Percentiles rank a stretch among this genome's conserved stretches.
Conservation (phyloP, 2,888 invertebrate genomes). For the Odontocerum albicorne region DNA sequence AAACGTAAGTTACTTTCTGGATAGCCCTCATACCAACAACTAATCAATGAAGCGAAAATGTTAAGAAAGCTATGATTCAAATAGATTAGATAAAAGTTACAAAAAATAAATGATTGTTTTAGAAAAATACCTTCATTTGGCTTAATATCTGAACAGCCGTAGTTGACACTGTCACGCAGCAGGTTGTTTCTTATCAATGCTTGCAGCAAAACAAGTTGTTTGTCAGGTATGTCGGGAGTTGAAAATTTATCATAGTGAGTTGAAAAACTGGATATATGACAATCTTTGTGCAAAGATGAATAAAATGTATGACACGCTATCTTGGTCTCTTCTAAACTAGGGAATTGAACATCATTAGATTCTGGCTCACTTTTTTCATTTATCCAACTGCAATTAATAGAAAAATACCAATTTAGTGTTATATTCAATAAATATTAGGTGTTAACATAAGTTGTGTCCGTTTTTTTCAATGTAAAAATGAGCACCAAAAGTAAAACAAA, state of each 20-base stretch:
- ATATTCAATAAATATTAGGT: too few relatives aligned
- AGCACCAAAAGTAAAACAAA: too few relatives aligned
- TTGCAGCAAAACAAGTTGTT: slow-evolving; percentile 44
- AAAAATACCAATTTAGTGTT: too few relatives aligned
- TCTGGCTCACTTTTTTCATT: slow-evolving; percentile 28
- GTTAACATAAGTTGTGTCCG: too few relatives aligned
- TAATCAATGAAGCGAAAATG: too few relatives aligned
- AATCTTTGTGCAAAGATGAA: slow-evolving; percentile 42
- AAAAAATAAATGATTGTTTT: background rate
- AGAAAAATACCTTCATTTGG: slow-evolving; percentile 22
- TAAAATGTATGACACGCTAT: slow-evolving; percentile 48
- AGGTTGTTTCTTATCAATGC: slow-evolving; percentile 45
- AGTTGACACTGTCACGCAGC: slow-evolving; percentile 45
- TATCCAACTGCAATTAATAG: slow-evolving; percentile 35
- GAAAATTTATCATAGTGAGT: slow-evolving; percentile 45
- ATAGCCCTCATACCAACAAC: too few relatives aligned
- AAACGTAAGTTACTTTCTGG: too few relatives aligned
- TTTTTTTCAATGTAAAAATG: too few relatives aligned
- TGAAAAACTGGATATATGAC: slow-evolving; percentile 42
- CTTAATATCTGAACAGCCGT: slow-evolving; percentile 39
- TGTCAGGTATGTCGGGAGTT: slow-evolving; percentile 42
- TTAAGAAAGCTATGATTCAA: too few relatives aligned
- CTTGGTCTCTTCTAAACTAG: slow-evolving; percentile 28
- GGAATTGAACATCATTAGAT: slow-evolving; percentile 28
- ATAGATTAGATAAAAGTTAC: too few relatives aligned